These are phyloP conservation scores for Thamnaconus septentrionalis DNA, from an alignment of 2,113 vertebrate genomes.

Conservation along the genomic window DNA sequence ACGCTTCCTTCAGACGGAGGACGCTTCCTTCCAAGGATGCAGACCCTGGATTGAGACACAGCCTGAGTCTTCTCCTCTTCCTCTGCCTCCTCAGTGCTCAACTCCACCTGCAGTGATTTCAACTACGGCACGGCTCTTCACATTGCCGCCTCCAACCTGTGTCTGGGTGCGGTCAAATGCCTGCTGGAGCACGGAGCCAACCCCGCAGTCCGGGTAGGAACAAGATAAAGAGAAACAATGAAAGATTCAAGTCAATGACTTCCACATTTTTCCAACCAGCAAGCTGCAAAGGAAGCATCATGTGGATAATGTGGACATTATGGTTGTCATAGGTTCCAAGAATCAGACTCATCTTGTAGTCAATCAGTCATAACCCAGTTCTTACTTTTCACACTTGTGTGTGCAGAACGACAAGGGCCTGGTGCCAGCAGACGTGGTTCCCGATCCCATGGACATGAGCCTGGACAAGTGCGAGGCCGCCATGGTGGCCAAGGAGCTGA, in stretches of 20 bases:
- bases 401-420: conserved; percentile 88
- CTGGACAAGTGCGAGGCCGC: conserved; percentile 90
- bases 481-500: conserved; percentile 88
- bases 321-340: not conserved
- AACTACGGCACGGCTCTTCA: conserved; percentile 88
- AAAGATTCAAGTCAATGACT: too few species aligned
- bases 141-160: conserved; percentile 93
- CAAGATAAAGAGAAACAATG: too few species aligned
- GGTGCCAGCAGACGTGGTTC: conserved; percentile 86
- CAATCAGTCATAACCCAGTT: too few species aligned
- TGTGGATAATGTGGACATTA: too few species aligned
- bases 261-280: too few species aligned
- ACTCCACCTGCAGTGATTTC: conserved; percentile 91
- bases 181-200: conserved; percentile 91
- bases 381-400: not conserved
- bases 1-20: not conserved
- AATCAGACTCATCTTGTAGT: not conserved
- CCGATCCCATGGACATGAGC: conserved; percentile 93
- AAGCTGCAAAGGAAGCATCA: too few species aligned
- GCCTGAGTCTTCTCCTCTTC: not conserved
- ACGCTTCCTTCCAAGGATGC: not conserved
- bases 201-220: conserved; percentile 76
- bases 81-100: conserved; percentile 77
- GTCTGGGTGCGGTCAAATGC: conserved; percentile 88
- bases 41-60: not conserved